Base-by-base conservation (phyloP, 2,113 vertebrate species). In the Astatotilapia flaviijosephi region DNA sequence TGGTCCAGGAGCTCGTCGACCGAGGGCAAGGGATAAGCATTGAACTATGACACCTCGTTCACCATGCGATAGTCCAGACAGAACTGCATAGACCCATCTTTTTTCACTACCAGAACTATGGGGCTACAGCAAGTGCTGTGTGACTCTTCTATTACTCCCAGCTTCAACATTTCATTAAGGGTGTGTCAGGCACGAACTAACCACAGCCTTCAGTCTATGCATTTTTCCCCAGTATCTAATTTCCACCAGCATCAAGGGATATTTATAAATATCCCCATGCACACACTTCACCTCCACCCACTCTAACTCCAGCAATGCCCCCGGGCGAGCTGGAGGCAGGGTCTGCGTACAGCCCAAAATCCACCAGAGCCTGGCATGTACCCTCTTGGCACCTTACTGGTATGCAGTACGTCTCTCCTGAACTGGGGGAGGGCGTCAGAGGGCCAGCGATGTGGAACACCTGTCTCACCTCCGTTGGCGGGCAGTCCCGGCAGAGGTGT, bases 281-380 rank as follows among this genome's bases (percentile, higher is more conserved):
- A 60, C 26, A 60, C 14, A 31, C 26, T 31, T 60, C 56, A 31
- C 56, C 14, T 60, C 56, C 56, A 33, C 28, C 8, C 28, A 33
- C 14, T 58, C 55, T 58, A 31, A 31, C 26, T 58, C 14, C 55
- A 58, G 26, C 55, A 58, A 31, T 60, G 14, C 56, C 56, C 56
- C 26, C 0, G 2, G 26, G 8, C 0, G 56, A 31, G 56, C 56
- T 6, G 5, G 26, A 31, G 26, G 14, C 5, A 60, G 28, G 56
- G 28, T 60, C 56, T 60, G 14, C 3, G 2, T 60, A 60, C 56
- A 60, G 26, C 26, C 14, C 26, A 17, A 17, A 6, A 60, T 60
- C 56, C 26, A 60, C 56, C 56, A 60, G 8, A 17, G 2, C 26
- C 28, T 60, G 56, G 26, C 14, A 9, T 4, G 0, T 60, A 60